Percentiles rank a stretch among this genome's conserved stretches.
Conservation (phyloP, 2,113 vertebrate genomes). For the Narcine bancroftii region DNA sequence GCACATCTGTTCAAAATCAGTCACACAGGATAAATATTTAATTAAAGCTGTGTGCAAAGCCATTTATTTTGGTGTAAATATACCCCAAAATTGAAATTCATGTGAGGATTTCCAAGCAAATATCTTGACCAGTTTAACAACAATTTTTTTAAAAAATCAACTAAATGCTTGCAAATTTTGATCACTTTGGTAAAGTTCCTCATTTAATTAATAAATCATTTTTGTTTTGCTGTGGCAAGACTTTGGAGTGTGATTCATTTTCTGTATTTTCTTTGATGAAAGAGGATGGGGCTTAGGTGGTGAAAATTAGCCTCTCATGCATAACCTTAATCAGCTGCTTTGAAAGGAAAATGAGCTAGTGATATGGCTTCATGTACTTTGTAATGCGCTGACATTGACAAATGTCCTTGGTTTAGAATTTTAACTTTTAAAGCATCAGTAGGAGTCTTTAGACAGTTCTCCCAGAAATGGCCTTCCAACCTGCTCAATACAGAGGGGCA, state of each 20-base stretch:
- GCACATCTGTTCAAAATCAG: neutral
- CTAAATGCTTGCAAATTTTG: neutral
- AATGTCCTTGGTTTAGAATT: neutral
- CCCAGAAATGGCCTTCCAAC: neutral
- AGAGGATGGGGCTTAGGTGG: neutral
- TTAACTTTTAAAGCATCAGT: neutral
- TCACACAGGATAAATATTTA: neutral
- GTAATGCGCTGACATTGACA: neutral
- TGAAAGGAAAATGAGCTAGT: neutral
- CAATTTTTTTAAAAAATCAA: neutral
- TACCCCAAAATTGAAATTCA: neutral
- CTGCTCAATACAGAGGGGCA: neutral
- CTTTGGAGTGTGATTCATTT: neutral
- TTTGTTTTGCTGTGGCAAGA: neutral
- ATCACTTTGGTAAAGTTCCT: neutral
- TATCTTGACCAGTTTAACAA: neutral
- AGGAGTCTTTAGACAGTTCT: neutral
- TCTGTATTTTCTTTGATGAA: neutral
- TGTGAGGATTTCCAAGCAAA: neutral
- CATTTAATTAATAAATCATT: no score
- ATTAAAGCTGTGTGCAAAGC: neutral
- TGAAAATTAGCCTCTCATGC: neutral
- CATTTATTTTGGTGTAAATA: neutral
- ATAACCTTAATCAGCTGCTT: neutral
- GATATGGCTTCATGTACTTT: neutral